A percentile compares a stretch with the other conserved stretches of the same genome.
Conservation (phyloP, 1,140 invertebrate genomes). For the Lucilia sericata region DNA sequence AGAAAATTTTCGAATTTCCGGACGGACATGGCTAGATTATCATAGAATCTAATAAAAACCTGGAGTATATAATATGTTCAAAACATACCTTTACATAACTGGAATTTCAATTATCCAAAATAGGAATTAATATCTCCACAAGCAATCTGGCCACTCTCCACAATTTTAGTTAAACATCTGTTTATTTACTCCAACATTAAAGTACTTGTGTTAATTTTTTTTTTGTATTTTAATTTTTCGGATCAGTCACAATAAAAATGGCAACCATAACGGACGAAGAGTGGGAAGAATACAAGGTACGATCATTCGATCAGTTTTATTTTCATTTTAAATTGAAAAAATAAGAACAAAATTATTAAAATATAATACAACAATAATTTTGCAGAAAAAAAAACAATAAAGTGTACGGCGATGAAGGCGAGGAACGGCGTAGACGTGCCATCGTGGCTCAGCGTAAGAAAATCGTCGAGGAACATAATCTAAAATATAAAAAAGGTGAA, state of each 20-base stretch:
- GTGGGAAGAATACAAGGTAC: conserved; percentile 1
- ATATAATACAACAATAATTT: too few species aligned
- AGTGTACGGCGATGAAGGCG: not conserved
- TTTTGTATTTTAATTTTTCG: too few species aligned
- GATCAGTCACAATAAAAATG: not conserved
- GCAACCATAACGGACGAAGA: conserved; percentile 15
- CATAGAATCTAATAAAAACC: too few species aligned
- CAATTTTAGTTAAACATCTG: not conserved
- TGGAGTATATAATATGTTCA: too few species aligned
- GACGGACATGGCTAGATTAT: too few species aligned
- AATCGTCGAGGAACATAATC: not conserved
- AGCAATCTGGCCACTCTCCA: not conserved
- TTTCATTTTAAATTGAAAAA: not conserved
- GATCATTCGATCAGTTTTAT: not conserved
- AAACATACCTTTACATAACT: too few species aligned
- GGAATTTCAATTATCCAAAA: not conserved
- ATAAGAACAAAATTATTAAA: not conserved
- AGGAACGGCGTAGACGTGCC: not conserved
- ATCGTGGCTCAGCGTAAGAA: not conserved
- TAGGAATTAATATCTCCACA: not conserved
- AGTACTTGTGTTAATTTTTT: too few species aligned
- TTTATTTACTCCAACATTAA: not conserved
- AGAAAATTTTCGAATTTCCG: too few species aligned
- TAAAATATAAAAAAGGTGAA: not conserved
- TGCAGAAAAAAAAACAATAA: conserved; percentile 2